Conservation (phyloP, 2,113 vertebrate species). For the Daphoenositta chrysoptera region DNA sequence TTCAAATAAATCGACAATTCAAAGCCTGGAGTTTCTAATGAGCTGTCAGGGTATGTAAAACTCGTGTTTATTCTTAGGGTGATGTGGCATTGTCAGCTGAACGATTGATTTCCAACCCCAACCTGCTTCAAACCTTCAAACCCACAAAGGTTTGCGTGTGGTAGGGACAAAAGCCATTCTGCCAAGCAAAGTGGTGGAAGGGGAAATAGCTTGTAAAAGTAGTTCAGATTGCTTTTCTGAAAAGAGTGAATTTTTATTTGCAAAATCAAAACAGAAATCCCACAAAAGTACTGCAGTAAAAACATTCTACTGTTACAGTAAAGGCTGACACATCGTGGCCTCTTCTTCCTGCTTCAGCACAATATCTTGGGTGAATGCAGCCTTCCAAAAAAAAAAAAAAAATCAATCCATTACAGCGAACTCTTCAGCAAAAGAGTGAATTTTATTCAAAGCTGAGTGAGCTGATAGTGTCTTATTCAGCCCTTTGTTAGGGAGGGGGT, state of each 20-base stretch:
- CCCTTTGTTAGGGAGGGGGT: not conserved
- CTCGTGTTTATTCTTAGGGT: not conserved
- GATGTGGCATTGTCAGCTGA: not conserved
- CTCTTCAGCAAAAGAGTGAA: not conserved
- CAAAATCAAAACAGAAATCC: not conserved
- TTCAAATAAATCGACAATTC: not conserved
- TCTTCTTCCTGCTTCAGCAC: not conserved
- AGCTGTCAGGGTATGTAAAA: not conserved
- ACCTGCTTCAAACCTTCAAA: not conserved
- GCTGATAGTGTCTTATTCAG: not conserved
- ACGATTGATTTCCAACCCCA: not conserved
- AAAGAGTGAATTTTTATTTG: not conserved
- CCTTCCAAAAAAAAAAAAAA: not conserved
- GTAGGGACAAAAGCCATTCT: not conserved
- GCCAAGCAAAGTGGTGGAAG: not conserved
- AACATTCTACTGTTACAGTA: not conserved
- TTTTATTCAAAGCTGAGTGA: not conserved
- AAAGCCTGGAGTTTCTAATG: not conserved
- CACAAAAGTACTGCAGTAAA: not conserved
- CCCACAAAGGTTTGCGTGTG: not conserved
- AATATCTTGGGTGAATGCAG: not conserved
- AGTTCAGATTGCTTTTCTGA: not conserved
- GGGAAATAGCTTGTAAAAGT: not conserved
- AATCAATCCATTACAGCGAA: not conserved
- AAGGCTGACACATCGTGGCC: not conserved